Conservation (phyloP, 2,888 invertebrate species). For the Chymomyza caudatula region DNA sequence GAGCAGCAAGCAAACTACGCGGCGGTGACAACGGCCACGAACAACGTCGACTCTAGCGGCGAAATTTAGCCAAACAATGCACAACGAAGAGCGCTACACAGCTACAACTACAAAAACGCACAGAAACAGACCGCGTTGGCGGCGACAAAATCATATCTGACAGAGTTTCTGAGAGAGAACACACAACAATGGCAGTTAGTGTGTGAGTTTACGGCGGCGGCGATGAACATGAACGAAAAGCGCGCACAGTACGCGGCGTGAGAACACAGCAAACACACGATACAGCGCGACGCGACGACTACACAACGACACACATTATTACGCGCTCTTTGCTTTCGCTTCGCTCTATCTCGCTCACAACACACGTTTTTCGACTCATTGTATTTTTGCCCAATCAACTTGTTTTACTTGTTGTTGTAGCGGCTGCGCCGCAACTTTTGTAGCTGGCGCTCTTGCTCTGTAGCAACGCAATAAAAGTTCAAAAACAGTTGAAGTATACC, state of each 20-base stretch:
- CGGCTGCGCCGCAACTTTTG: conserved; percentile 53
- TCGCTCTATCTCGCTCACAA: conserved; percentile 13
- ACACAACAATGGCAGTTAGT: conserved; percentile 42
- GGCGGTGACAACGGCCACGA: conserved; percentile 22
- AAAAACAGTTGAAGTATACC: conserved; percentile 72
- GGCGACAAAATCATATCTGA: background rate
- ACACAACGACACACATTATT: background rate
- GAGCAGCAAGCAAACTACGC: conserved; percentile 31
- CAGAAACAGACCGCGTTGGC: background rate
- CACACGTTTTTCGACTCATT: conserved; percentile 9
- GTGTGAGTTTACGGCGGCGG: conserved; percentile 41
- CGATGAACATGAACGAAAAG: conserved; percentile 30
- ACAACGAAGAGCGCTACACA: background rate
- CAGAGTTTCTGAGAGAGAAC: conserved; percentile 14
- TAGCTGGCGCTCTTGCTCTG: conserved; percentile 67
- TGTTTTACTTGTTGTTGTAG: conserved; percentile 43
- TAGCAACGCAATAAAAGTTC: conserved; percentile 72
- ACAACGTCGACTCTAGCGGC: conserved; percentile 25
- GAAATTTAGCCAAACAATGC: background rate
- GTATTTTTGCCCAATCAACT: background rate
- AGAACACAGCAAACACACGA: conserved; percentile 35
- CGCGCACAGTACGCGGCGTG: conserved; percentile 32
- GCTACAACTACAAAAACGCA: background rate
- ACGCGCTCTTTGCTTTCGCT: background rate
- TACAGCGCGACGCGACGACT: conserved; percentile 33